Base-by-base conservation (phyloP, 2,888 invertebrate species). In the Herminia tarsipennalis region DNA sequence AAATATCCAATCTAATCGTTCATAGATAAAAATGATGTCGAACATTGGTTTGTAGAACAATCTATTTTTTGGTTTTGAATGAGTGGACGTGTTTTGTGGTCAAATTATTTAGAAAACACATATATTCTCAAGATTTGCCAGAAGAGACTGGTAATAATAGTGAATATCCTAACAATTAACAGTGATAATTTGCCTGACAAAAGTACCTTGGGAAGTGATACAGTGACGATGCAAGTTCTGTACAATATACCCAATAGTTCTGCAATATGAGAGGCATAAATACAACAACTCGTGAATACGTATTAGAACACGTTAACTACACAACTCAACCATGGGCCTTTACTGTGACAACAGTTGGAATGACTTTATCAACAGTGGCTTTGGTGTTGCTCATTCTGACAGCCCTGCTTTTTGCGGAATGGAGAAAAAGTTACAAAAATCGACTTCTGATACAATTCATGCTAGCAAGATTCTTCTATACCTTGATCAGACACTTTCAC, bases 381-480 rank as follows among this genome's bases (percentile, higher is more conserved):
- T 42, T 88, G 9, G 6, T 68, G 0, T 54, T 88, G 0, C 73
- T 90, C 1, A 44, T 86, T 4, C 40, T 81, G 8, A 90, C 89
- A 0, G 83, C 87, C 0, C 18, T 61, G 0, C 48, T 88, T 0
- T 87, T 87, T 50, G 51, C 56, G 16, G 83, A 87, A 73, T 90
- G 90, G 90, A 79, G 90, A 36, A 57, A 64, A 1, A 80, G 40
- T 20, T 81, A 81, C 66, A 90, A 90, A 56, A 90, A 90, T 38
- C 85, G 87, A 49, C 54, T 88, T 0, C 76, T 90, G 8, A 68
- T 86, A 1, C 90, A 90, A 41, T 83, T 89, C 16, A 86, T 88
- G 81, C 34, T 78, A 0, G 80, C 85, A 2, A 76, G 89, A 63
- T 83, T 81, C 40, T 4, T 80, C 3, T 88, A 82, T 41, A 78